Evolutionary conservation across 1,140 invertebrate genomes (phyloP).

Genomic region (Rhyacophila brunnea): DNA sequence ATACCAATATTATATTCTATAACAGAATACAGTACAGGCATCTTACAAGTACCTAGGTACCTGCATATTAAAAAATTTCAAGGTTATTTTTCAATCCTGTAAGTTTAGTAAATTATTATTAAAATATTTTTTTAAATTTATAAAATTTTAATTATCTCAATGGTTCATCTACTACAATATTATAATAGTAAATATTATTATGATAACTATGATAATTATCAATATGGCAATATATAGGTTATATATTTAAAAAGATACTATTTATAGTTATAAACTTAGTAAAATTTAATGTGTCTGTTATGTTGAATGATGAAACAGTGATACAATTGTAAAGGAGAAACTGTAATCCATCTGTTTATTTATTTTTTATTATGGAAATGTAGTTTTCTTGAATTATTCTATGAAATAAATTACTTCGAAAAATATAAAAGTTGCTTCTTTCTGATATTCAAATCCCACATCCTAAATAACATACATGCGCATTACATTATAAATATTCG

Average conservation of each 20-base stretch:
- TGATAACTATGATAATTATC: constrained; percentile 3
- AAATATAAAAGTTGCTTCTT: too few species aligned
- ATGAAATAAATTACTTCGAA: constrained; percentile 10
- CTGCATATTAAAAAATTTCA: too few species aligned
- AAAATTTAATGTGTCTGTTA: constrained; percentile 13
- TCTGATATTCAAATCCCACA: too few species aligned
- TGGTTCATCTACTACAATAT: constrained; percentile 1
- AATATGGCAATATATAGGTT: constrained; percentile 22
- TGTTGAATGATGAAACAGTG: background rate
- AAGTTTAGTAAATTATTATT: background rate
- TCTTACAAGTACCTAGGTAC: too few species aligned
- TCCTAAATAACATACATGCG: too few species aligned
- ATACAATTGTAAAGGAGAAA: constrained; percentile 6
- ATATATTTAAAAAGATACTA: background rate
- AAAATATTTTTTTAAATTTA: too few species aligned
- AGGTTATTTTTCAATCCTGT: background rate
- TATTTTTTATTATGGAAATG: constrained; percentile 17
- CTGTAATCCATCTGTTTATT: constrained; percentile 17
- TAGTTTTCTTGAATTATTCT: constrained; percentile 19
- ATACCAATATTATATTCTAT: too few species aligned
- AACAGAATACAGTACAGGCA: too few species aligned
- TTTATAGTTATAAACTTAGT: constrained; percentile 4
- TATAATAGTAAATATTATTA: background rate
- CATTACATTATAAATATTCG: too few species aligned
- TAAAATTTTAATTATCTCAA: too few species aligned